phyloP scores from a whole-genome alignment of 2,797 vertebrate genomes.

The Iguana delicatissima region DNA sequence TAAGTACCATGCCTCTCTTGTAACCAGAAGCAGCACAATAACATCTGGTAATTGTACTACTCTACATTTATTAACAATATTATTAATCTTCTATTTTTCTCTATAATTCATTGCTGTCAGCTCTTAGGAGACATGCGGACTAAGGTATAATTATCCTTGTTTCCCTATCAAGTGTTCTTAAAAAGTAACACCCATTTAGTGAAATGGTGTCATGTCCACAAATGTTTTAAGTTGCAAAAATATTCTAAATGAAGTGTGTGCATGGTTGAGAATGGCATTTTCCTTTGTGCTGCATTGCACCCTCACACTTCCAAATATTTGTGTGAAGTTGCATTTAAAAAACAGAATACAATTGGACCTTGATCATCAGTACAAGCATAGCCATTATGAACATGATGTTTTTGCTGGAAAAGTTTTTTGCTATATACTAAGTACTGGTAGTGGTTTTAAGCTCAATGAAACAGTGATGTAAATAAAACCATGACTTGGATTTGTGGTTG shows the following conservation, averaged over 20 bases:
- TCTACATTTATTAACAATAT: slow-evolving; percentile 77
- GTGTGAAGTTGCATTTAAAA: not conserved
- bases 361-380: slow-evolving; percentile 11
- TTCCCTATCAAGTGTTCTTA: slow-evolving; percentile 72
- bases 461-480: not conserved
- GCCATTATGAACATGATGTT: accelerated
- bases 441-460: not conserved
- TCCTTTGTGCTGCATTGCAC: slow-evolving; percentile 34
- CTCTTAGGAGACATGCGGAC: slow-evolving; percentile 99
- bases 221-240: slow-evolving; percentile 23
- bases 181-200: slow-evolving; percentile 32
- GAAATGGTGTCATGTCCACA: not conserved
- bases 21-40: slow-evolving; percentile 54
- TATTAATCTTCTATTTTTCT: slow-evolving; percentile 82
- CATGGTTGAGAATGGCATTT: slow-evolving; percentile 26
- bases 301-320: not conserved
- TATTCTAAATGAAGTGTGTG: slow-evolving; percentile 32
- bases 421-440: not conserved
- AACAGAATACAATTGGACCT: not conserved
- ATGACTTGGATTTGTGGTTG: not conserved
- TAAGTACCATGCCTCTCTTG: slow-evolving; percentile 11
- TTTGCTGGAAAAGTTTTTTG: not conserved
- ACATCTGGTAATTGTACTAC: slow-evolving; percentile 61
- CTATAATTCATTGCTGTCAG: slow-evolving; percentile 93
- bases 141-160: slow-evolving; percentile 89